Base-by-base conservation (phyloP, 2,113 vertebrate species). In the Lipophrys pholis region DNA sequence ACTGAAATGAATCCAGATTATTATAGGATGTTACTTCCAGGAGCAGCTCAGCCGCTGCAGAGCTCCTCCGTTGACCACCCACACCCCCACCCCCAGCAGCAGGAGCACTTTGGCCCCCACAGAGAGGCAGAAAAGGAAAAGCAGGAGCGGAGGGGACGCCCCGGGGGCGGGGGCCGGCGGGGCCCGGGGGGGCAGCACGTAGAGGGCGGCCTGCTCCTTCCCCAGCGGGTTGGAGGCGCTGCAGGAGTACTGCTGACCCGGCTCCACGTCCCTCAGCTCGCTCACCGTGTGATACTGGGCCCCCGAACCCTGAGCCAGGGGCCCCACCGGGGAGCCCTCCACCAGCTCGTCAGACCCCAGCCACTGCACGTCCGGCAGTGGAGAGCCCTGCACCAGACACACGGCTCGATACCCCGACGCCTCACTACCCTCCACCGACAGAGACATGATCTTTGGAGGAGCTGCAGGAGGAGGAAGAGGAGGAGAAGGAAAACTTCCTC, bases 361-460 rank as follows among this genome's bases (percentile, higher is more conserved):
- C 97, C 97, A 98, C 57, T 90, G 87, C 41, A 98, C 75, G 4
- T 93, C 52, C 0, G 97, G 97, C 0, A 75, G 85, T 0, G 97
- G 97, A 39, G 97, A 96, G 1, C 96, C 97, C 83, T 96, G 95
- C 0, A 96, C 97, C 0, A 78, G 94, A 71, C 97, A 99, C 57
- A 93, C 62, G 0, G 96, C 96, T 3, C 87, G 91, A 91, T 93
- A 95, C 0, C 90, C 83, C 1, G 86, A 87, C 5, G 81, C 76
- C 0, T 90, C 74, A 0, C 75, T 89, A 1, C 94, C 95, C 75
- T 93, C 94, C 63, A 97, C 93, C 0, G 92, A 93, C 85, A 99
- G 88, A 10, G 93, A 91, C 53, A 96, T 80, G 80, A 99, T 97
- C 91, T 92, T 92, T 0, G 97, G 97, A 11, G 96, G 86, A 17